These are phyloP conservation scores for Manis pentadactyla DNA, from an alignment of 2,797 vertebrate species.

Conservation along the genomic window DNA sequence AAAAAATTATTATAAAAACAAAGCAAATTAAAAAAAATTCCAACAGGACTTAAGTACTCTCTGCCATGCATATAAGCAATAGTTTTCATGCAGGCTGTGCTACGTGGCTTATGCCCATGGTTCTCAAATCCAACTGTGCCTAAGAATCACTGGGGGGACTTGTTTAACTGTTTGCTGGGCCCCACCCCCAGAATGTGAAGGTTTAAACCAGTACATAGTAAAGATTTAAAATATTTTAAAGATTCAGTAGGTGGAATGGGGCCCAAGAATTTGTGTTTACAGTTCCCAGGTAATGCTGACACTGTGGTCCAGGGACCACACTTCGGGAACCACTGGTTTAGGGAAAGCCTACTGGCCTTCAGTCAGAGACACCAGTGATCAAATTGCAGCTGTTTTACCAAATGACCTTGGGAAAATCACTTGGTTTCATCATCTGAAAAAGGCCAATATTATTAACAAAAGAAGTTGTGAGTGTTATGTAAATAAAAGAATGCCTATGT, in stretches of 20 bases:
- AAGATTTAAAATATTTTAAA: no score
- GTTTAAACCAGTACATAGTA: no score
- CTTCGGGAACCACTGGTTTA: background rate
- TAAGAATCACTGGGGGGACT: background rate
- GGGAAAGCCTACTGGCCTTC: background rate
- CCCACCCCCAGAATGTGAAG: background rate
- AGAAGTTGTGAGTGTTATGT: background rate
- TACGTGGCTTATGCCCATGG: background rate
- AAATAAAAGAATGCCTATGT: background rate
- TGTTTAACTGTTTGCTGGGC: background rate
- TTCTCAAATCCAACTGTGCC: background rate
- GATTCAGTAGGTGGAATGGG: background rate
- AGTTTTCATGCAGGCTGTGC: background rate
- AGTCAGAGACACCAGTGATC: background rate
- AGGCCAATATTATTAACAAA: background rate
- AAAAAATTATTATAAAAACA: background rate
- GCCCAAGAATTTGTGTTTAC: background rate
- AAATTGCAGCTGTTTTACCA: background rate
- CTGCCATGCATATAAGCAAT: background rate
- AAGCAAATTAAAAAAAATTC: background rate
- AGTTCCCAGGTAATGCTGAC: background rate
- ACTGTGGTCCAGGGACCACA: background rate
- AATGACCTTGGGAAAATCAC: background rate
- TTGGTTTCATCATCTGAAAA: conserved; percentile 16
- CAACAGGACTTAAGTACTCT: background rate